phyloP scores from a whole-genome alignment of 2,797 vertebrate species.

The Myripristis jacobus region DNA sequence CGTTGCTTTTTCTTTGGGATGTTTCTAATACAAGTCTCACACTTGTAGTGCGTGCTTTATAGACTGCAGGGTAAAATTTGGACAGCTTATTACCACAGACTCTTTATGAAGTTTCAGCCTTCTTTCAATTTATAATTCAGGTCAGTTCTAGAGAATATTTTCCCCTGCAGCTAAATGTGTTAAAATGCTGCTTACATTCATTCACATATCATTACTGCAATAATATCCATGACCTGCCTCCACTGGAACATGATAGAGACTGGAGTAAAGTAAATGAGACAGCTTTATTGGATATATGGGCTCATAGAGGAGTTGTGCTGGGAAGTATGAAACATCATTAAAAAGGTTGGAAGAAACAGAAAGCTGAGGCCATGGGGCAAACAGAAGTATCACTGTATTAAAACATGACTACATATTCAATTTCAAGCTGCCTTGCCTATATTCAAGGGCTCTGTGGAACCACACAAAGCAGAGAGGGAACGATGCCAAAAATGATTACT shows the following conservation, averaged over 20 bases:
- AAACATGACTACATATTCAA: conserved; percentile 28
- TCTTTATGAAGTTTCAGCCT: conserved; percentile 22
- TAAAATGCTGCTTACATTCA: conserved; percentile 63
- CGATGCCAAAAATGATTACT: conserved; percentile 1
- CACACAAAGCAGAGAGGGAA: conserved; percentile 13
- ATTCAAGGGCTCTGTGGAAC: conserved; percentile 23
- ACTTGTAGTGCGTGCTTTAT: background rate
- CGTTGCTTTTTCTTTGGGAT: conserved; percentile 29
- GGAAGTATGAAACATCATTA: conserved; percentile 19
- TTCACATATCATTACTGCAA: conserved; percentile 53
- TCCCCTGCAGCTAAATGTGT: conserved; percentile 56
- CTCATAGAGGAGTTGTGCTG: background rate
- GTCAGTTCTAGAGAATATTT: conserved; percentile 40
- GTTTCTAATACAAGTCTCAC: conserved; percentile 45
- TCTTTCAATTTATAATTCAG: conserved; percentile 52
- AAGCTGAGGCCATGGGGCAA: conserved; percentile 34
- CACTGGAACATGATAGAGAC: conserved; percentile 24
- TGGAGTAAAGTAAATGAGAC: conserved; percentile 29
- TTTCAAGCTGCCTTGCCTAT: conserved; percentile 23
- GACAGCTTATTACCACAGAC: conserved; percentile 35
- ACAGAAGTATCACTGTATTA: conserved; percentile 3
- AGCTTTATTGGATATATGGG: conserved; percentile 30
- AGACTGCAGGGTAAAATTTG: conserved; percentile 42
- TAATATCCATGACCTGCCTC: conserved; percentile 52
- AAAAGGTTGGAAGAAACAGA: conserved; percentile 1